Percentiles rank a stretch among this genome's conserved stretches.
phyloP scores from a whole-genome alignment of 2,888 invertebrate genomes.

The Bugulina stolonifera region DNA sequence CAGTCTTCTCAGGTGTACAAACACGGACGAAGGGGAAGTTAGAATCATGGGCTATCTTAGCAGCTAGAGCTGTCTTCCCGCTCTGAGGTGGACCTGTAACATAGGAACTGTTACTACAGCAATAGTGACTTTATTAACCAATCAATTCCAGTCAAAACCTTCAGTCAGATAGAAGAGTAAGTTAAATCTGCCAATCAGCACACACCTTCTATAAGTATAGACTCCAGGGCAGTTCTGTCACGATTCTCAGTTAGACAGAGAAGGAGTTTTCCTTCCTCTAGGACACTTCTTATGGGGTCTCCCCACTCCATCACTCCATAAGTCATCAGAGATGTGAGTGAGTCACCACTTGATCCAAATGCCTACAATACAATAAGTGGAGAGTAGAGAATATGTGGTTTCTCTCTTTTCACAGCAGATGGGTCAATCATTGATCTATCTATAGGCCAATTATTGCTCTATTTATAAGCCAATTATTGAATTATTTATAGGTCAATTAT shows the following conservation, averaged over 20 bases:
- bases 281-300: constrained; percentile 73
- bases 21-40: constrained; percentile 97
- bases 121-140: too few species aligned
- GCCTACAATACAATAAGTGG: too few species aligned
- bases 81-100: constrained; percentile 76
- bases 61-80: constrained; percentile 94
- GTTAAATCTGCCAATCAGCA: background rate
- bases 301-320: constrained; percentile 93
- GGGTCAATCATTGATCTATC: too few species aligned
- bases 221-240: constrained; percentile 63
- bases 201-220: constrained; percentile 76
- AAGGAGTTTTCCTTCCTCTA: constrained; percentile 85
- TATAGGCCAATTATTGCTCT: too few species aligned
- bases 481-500: too few species aligned
- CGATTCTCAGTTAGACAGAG: constrained; percentile 72
- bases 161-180: background rate
- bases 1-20: constrained; percentile 52
- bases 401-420: too few species aligned
- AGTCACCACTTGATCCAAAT: constrained; percentile 89
- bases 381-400: too few species aligned
- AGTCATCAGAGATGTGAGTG: constrained; percentile 75
- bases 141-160: background rate
- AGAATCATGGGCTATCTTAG: constrained; percentile 88
- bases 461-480: too few species aligned
- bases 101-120: background rate